phyloP scores from a whole-genome alignment of 2,888 invertebrate species.

The Kryphioiulus occultus region DNA sequence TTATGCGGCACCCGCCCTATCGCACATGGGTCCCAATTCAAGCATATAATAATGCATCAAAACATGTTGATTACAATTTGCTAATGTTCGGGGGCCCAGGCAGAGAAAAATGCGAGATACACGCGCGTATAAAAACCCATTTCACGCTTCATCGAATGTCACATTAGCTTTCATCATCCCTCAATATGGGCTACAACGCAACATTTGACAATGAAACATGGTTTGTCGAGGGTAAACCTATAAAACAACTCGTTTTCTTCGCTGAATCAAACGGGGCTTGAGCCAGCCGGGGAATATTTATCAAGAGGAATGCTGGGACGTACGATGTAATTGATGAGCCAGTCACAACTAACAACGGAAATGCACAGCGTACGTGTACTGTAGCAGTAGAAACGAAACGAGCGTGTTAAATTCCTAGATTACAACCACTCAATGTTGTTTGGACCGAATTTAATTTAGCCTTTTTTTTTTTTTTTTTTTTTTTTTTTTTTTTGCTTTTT shows the following conservation, averaged over 20 bases:
- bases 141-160: constrained; percentile 26
- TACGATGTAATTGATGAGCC: not conserved
- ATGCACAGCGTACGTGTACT: too few relatives aligned
- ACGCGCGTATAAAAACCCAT: constrained; percentile 16
- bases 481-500: not conserved
- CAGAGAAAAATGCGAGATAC: not conserved
- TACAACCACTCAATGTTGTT: not conserved
- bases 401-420: constrained; percentile 17
- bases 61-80: constrained; percentile 35
- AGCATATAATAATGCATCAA: constrained; percentile 35
- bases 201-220: constrained; percentile 16
- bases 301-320: constrained; percentile 24
- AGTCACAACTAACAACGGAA: not conserved
- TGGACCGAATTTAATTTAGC: not conserved
- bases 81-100: not conserved
- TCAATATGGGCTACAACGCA: constrained; percentile 1
- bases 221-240: constrained; percentile 25
- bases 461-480: not conserved
- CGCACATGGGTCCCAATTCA: not conserved
- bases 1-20: not conserved
- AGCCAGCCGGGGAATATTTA: constrained; percentile 18
- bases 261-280: not conserved
- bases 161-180: constrained; percentile 31
- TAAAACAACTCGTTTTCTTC: constrained; percentile 30
- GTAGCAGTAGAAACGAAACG: not conserved